Base-by-base conservation (phyloP, 2,113 vertebrate species). In the Myrmophylax atrothorax region DNA sequence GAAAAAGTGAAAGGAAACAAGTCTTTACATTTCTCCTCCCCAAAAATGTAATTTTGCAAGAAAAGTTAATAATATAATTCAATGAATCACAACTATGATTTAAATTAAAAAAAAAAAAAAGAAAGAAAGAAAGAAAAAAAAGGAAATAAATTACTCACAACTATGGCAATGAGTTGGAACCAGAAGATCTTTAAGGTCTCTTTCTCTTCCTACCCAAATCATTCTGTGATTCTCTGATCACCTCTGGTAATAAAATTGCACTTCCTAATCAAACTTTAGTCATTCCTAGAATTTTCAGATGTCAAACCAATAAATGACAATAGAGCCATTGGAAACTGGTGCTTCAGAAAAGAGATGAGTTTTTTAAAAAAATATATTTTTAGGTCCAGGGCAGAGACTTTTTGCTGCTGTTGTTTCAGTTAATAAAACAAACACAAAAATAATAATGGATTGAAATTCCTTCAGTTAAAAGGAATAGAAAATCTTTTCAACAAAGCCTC, bases 1-100 rank as follows among this genome's bases (percentile, higher is more conserved):
- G 29, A 89, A 72, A 60, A 81, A 89, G 35, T 14, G 17, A 90
- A 95, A 90, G 84, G 38, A 33, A 87, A 81, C 2, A 20, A 59
- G 19, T 3, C 5, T 5, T 33, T 81, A 74, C 7, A 9, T 20
- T 12, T 2, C 60, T 38, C 3, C 9, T 0, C 1, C 6, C 8
- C 9, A 26, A 18, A 55, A 77, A 42, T 42, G 59, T 0, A 35
- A 29, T 16, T 63, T 83, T 88, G 24, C 46, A 80, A 74, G 37
- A 68, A 9, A 28, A 58, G 10, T 33, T 70, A 50, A 83, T 58
- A 59, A 76, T 20, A 10, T 31, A 40, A 74, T 58, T 60, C 16
- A 55, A 33, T 25, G 3, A 6, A 70, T 86, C 55, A 52, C 8
- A 64, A 29, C 3, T n/a, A 29, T 26, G 26, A 31, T 7, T 5